These are phyloP conservation scores for Trichosurus vulpecula DNA, from an alignment of 2,797 vertebrate genomes.

Conservation along the genomic window DNA sequence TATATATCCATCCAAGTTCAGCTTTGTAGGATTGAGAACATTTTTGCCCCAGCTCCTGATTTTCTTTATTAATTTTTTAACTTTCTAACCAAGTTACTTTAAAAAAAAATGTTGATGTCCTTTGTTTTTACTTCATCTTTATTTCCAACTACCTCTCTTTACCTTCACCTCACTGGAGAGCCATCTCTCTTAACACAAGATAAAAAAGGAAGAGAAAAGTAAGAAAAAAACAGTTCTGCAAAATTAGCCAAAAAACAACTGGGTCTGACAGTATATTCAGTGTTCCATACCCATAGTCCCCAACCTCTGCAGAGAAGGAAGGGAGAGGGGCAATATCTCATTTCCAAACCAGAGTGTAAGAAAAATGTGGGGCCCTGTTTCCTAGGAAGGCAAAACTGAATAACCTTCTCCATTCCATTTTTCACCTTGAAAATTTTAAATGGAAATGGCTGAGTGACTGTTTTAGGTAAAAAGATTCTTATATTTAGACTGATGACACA, in stretches of 20 bases:
- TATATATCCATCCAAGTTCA: not conserved
- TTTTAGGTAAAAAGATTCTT: constrained; percentile 10
- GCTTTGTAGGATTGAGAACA: not conserved
- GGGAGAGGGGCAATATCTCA: not conserved
- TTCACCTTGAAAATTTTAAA: constrained; percentile 5
- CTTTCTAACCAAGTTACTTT: too few species aligned
- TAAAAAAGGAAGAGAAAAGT: not conserved
- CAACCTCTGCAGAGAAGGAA: not conserved
- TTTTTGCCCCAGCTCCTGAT: not conserved
- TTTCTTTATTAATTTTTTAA: not conserved
- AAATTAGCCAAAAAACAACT: not conserved
- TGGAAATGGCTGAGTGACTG: not conserved
- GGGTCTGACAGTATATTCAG: not conserved
- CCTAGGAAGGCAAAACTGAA: not conserved
- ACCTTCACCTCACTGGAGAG: not conserved
- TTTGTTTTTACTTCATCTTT: not conserved
- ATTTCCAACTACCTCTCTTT: not conserved
- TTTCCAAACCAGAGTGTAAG: not conserved
- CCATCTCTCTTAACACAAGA: not conserved
- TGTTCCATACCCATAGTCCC: not conserved
- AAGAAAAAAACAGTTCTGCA: not conserved
- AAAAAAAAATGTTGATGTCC: not conserved
- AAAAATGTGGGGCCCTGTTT: not conserved
- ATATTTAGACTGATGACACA: not conserved
- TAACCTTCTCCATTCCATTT: not conserved